phyloP scores from a whole-genome alignment of 2,113 vertebrate species.

The Aptenodytes forsteri region DNA sequence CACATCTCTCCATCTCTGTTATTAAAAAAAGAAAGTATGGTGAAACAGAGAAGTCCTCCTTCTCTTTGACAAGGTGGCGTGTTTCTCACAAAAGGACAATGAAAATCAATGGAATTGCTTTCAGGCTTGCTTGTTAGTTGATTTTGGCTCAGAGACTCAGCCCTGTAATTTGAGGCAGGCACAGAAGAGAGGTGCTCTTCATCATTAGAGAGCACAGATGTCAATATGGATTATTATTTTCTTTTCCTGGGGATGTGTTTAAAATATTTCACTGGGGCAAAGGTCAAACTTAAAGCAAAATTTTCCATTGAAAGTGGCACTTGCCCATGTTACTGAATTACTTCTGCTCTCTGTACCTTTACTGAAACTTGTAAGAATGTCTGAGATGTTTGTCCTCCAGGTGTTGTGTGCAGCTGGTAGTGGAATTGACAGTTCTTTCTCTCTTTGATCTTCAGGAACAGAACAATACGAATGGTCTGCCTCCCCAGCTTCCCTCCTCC shows the following conservation, averaged over 20 bases:
- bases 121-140: background rate
- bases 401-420: background rate
- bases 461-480: constrained; percentile 74
- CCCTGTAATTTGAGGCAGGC: background rate
- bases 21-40: background rate
- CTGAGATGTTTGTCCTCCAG: background rate
- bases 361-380: background rate
- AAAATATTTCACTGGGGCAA: background rate
- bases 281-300: background rate
- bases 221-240: background rate
- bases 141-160: background rate
- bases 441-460: constrained; percentile 63
- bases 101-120: background rate
- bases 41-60: background rate
- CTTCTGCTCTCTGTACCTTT: background rate
- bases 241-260: background rate
- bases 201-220: background rate
- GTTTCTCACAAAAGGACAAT: background rate
- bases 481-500: constrained; percentile 80
- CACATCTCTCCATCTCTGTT: background rate
- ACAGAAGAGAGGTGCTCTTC: background rate
- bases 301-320: background rate
- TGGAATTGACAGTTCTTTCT: background rate
- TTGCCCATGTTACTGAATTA: background rate
- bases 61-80: background rate